Percentiles rank a stretch among this genome's conserved stretches.
Conservation (phyloP, 2,113 vertebrate species). For the Zapornia atra region DNA sequence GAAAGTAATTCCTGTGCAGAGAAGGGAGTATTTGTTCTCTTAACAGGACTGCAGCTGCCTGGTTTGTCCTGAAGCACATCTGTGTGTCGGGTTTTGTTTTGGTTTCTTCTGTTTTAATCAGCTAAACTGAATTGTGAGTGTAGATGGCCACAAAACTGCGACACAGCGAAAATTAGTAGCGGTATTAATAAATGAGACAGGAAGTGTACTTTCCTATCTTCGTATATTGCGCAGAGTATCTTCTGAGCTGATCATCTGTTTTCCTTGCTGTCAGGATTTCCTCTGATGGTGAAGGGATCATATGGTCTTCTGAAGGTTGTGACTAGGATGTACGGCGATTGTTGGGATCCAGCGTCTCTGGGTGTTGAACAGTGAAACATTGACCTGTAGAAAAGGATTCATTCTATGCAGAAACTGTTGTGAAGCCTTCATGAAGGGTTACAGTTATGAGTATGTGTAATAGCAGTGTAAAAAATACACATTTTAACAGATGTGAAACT, state of each 20-base stretch:
- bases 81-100: background rate
- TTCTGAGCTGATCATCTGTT: background rate
- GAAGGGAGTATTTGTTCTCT: background rate
- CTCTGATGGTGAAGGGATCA: background rate
- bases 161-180: background rate
- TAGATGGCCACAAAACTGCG: background rate
- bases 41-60: background rate
- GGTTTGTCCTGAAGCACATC: background rate
- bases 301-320: fast-evolving
- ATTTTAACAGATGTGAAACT: background rate
- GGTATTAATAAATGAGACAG: background rate
- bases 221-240: background rate
- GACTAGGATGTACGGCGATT: background rate
- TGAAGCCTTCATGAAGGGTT: background rate
- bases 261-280: background rate
- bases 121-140: background rate
- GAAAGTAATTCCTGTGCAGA: background rate
- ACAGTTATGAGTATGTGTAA: background rate
- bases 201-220: background rate
- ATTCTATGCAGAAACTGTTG: background rate
- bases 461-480: background rate
- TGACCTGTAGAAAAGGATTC: background rate
- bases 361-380: background rate
- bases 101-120: background rate
- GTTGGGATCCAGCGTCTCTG: background rate